Conservation (phyloP, 2,888 invertebrate species). For the Acronicta alni region DNA sequence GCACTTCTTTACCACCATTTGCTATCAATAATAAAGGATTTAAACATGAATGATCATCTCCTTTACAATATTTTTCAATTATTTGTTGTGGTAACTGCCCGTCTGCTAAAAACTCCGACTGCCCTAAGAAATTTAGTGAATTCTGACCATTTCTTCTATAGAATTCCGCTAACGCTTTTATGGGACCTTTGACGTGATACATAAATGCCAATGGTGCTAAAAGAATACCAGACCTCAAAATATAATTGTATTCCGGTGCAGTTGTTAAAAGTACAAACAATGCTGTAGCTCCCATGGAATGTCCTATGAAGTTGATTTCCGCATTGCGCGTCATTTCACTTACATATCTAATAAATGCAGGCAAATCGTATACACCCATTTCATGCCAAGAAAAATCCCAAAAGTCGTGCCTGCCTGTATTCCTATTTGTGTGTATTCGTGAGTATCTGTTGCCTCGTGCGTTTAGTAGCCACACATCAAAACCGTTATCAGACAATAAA, state of each 20-base stretch:
- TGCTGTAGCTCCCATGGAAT: constrained; percentile 71
- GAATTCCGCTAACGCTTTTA: constrained; percentile 60
- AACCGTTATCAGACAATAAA: constrained; percentile 84
- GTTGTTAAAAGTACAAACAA: constrained; percentile 65
- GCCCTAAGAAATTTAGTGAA: constrained; percentile 54
- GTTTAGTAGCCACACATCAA: constrained; percentile 89
- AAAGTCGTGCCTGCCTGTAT: constrained; percentile 49
- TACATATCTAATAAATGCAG: constrained; percentile 65
- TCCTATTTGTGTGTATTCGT: constrained; percentile 50
- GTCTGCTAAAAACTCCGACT: constrained; percentile 54
- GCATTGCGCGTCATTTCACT: constrained; percentile 47
- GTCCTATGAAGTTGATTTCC: constrained; percentile 66
- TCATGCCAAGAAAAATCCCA: constrained; percentile 76
- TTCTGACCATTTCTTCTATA: constrained; percentile 45
- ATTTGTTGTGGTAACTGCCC: constrained; percentile 53
- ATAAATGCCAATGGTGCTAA: constrained; percentile 71
- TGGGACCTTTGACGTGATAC: constrained; percentile 65
- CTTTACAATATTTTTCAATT: constrained; percentile 61
- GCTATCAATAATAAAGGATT: constrained; percentile 64
- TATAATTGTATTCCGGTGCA: constrained; percentile 61
- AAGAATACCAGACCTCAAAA: constrained; percentile 63
- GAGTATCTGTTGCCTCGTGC: constrained; percentile 72
- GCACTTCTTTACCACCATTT: constrained; percentile 57
- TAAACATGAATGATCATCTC: constrained; percentile 51
- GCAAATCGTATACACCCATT: constrained; percentile 70